A percentile compares a stretch with the other conserved stretches of the same genome.
Evolutionary conservation across 2,888 invertebrate genomes (phyloP).

Genomic region (Arge pagana): DNA sequence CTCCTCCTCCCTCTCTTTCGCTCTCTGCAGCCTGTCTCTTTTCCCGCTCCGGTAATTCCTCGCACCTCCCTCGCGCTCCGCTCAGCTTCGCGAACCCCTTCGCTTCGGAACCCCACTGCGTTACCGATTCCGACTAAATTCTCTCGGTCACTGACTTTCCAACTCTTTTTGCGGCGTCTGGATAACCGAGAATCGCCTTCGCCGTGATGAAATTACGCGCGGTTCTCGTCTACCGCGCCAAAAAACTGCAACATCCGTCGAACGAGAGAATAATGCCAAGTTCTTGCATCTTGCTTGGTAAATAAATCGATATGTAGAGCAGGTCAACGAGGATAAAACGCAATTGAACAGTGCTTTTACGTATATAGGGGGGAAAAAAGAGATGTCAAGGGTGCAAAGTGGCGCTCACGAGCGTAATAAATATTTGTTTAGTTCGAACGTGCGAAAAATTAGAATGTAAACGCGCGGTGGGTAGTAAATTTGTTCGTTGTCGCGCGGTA

Average conservation of each 20-base stretch:
- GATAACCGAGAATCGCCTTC: slow-evolving; percentile 16
- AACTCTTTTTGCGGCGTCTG: slow-evolving; percentile 32
- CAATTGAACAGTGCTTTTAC: background rate
- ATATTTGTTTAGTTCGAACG: slow-evolving; percentile 18
- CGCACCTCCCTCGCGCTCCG: slow-evolving; percentile 24
- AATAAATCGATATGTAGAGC: too few species aligned
- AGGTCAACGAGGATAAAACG: too few species aligned
- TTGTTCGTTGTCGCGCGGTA: too few species aligned
- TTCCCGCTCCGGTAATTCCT: slow-evolving; percentile 29
- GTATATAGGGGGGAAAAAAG: background rate
- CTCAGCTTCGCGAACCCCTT: slow-evolving; percentile 28
- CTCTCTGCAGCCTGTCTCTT: slow-evolving; percentile 28
- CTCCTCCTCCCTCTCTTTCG: slow-evolving; percentile 23
- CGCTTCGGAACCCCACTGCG: too few species aligned
- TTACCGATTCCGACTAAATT: too few species aligned
- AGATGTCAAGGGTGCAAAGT: slow-evolving; percentile 9
- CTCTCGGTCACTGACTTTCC: slow-evolving; percentile 50
- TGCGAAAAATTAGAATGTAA: slow-evolving; percentile 3
- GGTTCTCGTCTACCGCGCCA: too few species aligned
- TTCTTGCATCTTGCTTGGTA: too few species aligned
- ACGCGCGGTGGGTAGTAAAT: too few species aligned
- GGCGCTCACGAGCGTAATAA: slow-evolving; percentile 5
- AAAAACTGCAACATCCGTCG: too few species aligned
- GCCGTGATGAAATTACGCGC: too few species aligned
- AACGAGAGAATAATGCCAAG: too few species aligned